A percentile compares a stretch with the other conserved stretches of the same genome.
Evolutionary conservation across 2,797 vertebrate genomes (phyloP).

Genomic region (Pipistrellus pipistrellus): DNA sequence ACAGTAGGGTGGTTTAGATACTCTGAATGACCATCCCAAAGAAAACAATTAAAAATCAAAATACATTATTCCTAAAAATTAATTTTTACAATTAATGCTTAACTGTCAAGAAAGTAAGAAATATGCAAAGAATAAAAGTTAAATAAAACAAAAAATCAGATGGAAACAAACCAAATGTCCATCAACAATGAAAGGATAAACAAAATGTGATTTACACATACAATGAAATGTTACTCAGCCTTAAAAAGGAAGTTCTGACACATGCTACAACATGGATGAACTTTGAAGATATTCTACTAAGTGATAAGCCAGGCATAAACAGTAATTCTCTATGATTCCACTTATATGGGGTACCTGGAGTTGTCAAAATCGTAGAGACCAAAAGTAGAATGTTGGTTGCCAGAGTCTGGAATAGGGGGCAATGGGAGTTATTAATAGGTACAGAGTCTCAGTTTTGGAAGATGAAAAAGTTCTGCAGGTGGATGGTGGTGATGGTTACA

Average conservation of each 20-base stretch:
- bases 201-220: neutral
- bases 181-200: neutral
- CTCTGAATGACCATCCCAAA: neutral
- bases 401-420: neutral
- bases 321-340: neutral
- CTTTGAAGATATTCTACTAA: neutral
- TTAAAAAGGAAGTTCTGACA: conserved; percentile 21
- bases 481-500: too few relatives aligned
- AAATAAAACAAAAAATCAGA: conserved; percentile 21
- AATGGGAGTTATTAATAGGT: too few relatives aligned
- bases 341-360: neutral
- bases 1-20: neutral
- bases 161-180: neutral
- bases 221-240: neutral
- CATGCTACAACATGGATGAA: neutral
- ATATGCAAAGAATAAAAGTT: conserved; percentile 36
- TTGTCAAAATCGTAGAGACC: neutral
- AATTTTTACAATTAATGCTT: conserved; percentile 38
- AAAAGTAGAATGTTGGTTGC: neutral
- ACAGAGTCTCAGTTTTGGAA: too few relatives aligned
- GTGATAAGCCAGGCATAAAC: neutral
- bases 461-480: too few relatives aligned
- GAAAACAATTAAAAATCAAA: conserved; percentile 60
- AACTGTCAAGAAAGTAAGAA: neutral
- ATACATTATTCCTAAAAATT: conserved; percentile 34